phyloP scores from a whole-genome alignment of 2,888 invertebrate genomes.

The Diplazon laetatorius region DNA sequence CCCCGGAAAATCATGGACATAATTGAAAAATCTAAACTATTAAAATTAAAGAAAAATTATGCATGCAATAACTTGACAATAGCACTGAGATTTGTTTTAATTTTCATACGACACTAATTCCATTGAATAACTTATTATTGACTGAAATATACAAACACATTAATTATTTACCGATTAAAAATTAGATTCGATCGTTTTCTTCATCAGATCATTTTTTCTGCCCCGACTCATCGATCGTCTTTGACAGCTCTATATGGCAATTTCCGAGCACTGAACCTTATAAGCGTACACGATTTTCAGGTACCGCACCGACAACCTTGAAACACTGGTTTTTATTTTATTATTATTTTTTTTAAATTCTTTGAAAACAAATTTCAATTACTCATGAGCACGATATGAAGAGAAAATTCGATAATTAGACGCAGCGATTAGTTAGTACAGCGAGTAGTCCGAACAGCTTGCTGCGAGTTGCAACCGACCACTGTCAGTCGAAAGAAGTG shows the following conservation, averaged over 20 bases:
- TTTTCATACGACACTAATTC: no score
- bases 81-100: no score
- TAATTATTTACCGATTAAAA: background rate
- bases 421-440: slow-evolving; percentile 40
- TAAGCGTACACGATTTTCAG: slow-evolving; percentile 26
- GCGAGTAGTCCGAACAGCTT: slow-evolving; percentile 41
- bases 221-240: slow-evolving; percentile 36
- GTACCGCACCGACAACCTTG: slow-evolving; percentile 23
- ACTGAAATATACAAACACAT: background rate
- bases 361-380: background rate
- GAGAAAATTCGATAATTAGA: slow-evolving; percentile 21
- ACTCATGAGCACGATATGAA: background rate
- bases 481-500: slow-evolving; percentile 60
- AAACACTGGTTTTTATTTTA: slow-evolving; percentile 23
- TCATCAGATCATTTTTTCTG: background rate
- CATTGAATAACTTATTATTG: background rate
- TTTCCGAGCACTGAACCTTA: slow-evolving; percentile 52
- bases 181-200: background rate
- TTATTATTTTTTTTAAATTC: no score
- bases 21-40: no score
- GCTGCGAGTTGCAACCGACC: slow-evolving; percentile 52
- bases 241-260: slow-evolving; percentile 47
- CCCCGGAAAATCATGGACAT: no score
- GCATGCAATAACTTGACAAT: no score
- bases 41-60: no score